Evolutionary conservation across 2,888 invertebrate genomes (phyloP).

Genomic region (Abrostola tripartita): DNA sequence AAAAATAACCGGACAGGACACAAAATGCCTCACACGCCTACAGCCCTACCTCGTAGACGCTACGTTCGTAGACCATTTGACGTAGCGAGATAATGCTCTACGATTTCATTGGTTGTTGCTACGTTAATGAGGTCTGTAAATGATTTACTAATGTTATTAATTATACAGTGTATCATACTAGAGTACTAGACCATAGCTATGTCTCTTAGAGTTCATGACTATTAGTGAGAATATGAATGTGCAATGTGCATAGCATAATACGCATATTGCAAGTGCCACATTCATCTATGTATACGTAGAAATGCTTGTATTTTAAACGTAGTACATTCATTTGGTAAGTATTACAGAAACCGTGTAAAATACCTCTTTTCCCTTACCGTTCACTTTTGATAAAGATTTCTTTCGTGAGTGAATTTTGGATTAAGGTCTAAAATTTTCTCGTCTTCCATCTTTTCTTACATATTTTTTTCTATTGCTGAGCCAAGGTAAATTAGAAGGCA

Average conservation of each 20-base stretch:
- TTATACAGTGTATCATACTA: too few relatives aligned
- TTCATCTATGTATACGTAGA: not conserved
- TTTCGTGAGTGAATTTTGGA: not conserved
- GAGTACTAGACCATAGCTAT: too few relatives aligned
- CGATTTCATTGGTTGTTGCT: not conserved
- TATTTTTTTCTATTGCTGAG: not conserved
- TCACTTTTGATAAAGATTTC: not conserved
- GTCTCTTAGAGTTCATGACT: too few relatives aligned
- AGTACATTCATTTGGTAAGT: not conserved
- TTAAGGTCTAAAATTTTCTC: not conserved
- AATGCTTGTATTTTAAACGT: not conserved
- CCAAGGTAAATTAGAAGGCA: too few relatives aligned
- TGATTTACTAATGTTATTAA: too few relatives aligned
- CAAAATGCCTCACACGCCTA: not conserved
- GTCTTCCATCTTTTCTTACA: not conserved
- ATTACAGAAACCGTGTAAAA: not conserved
- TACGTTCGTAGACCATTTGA: not conserved
- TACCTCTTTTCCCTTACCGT: not conserved
- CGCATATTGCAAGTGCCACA: not conserved
- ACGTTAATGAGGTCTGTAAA: not conserved
- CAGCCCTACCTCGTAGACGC: not conserved
- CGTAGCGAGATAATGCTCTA: not conserved
- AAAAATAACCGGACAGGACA: not conserved
- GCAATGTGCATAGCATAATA: not conserved
- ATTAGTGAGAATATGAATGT: not conserved